A percentile compares a stretch with the other conserved stretches of the same genome.
These are phyloP conservation scores for Bufo gargarizans DNA, from an alignment of 2,113 vertebrate species.

Conservation along the genomic window DNA sequence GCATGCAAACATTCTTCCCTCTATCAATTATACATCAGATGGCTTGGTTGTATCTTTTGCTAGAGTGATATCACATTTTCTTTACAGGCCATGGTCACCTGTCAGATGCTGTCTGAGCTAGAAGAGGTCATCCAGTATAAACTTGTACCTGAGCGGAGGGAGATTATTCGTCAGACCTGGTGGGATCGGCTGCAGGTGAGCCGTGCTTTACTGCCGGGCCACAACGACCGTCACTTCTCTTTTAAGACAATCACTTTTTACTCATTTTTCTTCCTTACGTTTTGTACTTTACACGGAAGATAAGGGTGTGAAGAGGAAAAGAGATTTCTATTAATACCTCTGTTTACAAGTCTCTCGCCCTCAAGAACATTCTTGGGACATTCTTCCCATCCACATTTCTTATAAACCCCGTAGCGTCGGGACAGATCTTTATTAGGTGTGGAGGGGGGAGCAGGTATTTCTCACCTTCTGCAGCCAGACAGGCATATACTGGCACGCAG, in stretches of 20 bases:
- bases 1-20: no score
- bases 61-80: conserved; percentile 50
- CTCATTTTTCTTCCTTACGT: neutral
- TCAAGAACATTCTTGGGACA: conserved; percentile 66
- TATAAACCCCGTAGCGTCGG: conserved; percentile 61
- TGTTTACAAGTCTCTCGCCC: conserved; percentile 63
- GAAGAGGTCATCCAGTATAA: conserved; percentile 99
- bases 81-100: conserved; percentile 95
- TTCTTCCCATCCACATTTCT: conserved; percentile 65
- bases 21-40: no score
- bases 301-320: conserved; percentile 57
- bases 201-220: neutral
- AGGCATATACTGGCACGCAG: conserved; percentile 26
- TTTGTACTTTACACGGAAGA: neutral
- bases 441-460: conserved; percentile 60
- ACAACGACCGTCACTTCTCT: neutral
- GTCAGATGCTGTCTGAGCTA: conserved; percentile 97
- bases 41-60: neutral
- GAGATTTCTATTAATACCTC: conserved; percentile 57
- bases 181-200: conserved; percentile 97
- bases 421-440: conserved; percentile 61
- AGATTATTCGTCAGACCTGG: conserved; percentile 98
- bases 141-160: conserved; percentile 94
- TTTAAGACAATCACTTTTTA: neutral
- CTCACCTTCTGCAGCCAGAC: conserved; percentile 52